Evolutionary conservation across 2,888 invertebrate genomes (phyloP).

Genomic region (Gastracanthus pulcherrimus): DNA sequence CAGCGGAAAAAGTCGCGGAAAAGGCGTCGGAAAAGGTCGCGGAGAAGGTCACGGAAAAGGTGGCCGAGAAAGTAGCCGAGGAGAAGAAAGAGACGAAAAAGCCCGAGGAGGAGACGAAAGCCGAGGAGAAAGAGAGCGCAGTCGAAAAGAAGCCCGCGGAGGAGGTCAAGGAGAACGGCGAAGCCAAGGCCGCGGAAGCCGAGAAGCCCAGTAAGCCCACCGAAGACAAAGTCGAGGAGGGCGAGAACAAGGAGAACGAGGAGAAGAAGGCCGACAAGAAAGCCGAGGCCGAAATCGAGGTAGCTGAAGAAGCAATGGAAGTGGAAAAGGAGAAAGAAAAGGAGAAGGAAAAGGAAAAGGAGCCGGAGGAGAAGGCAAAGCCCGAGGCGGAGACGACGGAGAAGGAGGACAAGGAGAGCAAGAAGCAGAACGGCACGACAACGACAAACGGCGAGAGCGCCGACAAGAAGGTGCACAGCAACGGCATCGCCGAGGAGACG

Average conservation of each 20-base stretch:
- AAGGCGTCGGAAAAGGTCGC: conserved; percentile 52
- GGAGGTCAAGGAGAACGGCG: conserved; percentile 52
- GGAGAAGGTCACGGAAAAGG: conserved; percentile 51
- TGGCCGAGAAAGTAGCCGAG: conserved; percentile 44
- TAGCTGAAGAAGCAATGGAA: conserved; percentile 55
- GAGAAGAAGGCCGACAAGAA: conserved; percentile 42
- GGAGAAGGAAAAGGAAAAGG: conserved; percentile 45
- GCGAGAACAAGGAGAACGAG: conserved; percentile 52
- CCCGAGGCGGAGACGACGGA: conserved; percentile 36
- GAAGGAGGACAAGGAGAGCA: conserved; percentile 29
- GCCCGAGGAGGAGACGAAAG: conserved; percentile 56
- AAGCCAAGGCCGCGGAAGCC: conserved; percentile 16
- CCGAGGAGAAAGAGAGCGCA: conserved; percentile 47
- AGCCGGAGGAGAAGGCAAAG: conserved; percentile 24
- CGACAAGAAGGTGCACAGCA: conserved; percentile 71
- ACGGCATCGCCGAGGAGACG: conserved; percentile 69
- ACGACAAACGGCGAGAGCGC: conserved; percentile 63
- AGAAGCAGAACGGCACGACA: conserved; percentile 65
- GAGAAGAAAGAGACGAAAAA: conserved; percentile 56
- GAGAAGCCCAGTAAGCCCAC: conserved; percentile 28
- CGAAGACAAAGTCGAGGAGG: conserved; percentile 46
- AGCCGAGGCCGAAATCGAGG: conserved; percentile 42
- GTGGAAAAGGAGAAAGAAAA: conserved; percentile 52
- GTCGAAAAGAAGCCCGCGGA: conserved; percentile 42
- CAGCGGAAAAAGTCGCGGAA: conserved; percentile 51